A percentile compares a stretch with the other conserved stretches of the same genome.
Conservation (phyloP, 2,888 invertebrate genomes). For the Tetrapedia diversipes region DNA sequence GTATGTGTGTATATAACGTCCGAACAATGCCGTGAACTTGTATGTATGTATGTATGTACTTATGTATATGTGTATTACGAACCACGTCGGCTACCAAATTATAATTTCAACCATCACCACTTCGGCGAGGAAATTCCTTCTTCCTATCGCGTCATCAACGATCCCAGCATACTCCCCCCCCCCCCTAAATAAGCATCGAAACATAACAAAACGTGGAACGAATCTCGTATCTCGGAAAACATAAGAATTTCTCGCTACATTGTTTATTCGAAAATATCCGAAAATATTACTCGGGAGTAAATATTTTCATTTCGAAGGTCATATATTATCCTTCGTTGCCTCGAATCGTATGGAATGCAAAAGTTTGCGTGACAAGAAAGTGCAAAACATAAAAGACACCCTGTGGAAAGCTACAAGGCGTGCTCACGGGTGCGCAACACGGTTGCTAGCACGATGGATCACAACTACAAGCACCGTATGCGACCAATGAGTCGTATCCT, state of each 20-base stretch:
- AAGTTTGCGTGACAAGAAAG: neutral
- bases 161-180: too few species aligned
- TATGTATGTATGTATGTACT: too few species aligned
- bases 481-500: constrained; percentile 83
- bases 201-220: neutral
- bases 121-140: too few species aligned
- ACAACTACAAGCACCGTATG: constrained; percentile 78
- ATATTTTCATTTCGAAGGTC: neutral
- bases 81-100: constrained; percentile 11
- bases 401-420: constrained; percentile 59
- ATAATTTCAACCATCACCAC: neutral
- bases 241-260: neutral
- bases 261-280: neutral
- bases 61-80: too few species aligned
- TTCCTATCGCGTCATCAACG: neutral
- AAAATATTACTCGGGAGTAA: too few species aligned
- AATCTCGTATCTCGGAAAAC: too few species aligned
- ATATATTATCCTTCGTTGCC: neutral
- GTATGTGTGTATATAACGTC: too few species aligned
- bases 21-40: constrained; percentile 8
- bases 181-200: too few species aligned
- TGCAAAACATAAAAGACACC: constrained; percentile 48
- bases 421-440: constrained; percentile 70
- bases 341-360: neutral
- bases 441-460: constrained; percentile 79